Conservation (phyloP, 1,140 invertebrate species). For the Phortica variegata region DNA sequence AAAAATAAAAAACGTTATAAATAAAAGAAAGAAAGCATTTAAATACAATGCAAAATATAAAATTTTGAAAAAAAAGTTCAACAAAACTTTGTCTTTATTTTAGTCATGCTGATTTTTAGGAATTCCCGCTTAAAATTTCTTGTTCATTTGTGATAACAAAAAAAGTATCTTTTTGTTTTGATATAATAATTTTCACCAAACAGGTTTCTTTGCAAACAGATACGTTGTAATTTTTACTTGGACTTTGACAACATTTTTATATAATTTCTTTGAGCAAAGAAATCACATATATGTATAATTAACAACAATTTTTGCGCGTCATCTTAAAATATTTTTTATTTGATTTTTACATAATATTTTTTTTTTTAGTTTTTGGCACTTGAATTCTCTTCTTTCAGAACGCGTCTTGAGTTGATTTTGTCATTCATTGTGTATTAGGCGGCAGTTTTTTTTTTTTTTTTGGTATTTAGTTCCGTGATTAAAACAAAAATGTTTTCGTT, state of each 20-base stretch:
- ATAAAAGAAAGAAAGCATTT: constrained; percentile 21
- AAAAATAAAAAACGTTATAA: constrained; percentile 31
- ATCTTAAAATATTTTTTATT: constrained; percentile 1
- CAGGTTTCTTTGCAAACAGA: constrained; percentile 13
- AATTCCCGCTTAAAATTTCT: constrained; percentile 33
- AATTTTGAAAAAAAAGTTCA: constrained; percentile 21
- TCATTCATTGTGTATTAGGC: constrained; percentile 18
- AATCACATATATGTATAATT: too few relatives aligned
- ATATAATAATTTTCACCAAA: constrained; percentile 27
- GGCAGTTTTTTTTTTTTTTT: constrained; percentile 25
- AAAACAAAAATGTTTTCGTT: constrained; percentile 24
- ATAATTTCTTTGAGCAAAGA: too few relatives aligned
- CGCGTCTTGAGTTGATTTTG: constrained; percentile 17
- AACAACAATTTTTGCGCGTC: too few relatives aligned
- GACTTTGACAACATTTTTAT: constrained; percentile 12
- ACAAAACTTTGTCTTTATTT: constrained; percentile 28
- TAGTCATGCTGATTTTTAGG: constrained; percentile 50
- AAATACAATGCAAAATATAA: too few relatives aligned
- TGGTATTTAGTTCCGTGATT: constrained; percentile 44
- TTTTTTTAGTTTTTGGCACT: not conserved
- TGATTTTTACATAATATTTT: constrained; percentile 29
- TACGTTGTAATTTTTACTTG: constrained; percentile 2
- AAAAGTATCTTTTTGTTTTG: constrained; percentile 18
- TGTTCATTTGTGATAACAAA: constrained; percentile 32
- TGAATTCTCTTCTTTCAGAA: constrained; percentile 18